These are phyloP conservation scores for Samia ricini DNA, from an alignment of 1,140 invertebrate species.

Conservation along the genomic window DNA sequence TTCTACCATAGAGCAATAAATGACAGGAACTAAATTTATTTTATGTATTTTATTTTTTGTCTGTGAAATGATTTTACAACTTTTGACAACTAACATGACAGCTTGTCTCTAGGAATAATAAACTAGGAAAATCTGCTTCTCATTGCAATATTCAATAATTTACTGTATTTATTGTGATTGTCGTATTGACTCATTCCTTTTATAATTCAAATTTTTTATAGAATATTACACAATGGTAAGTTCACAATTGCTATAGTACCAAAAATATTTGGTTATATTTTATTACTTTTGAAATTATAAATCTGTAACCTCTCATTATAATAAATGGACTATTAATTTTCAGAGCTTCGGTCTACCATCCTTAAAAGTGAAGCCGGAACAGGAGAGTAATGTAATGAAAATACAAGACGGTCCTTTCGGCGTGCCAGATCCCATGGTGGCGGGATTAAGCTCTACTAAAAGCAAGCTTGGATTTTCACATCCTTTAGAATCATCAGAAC, in stretches of 20 bases:
- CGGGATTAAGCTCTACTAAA: constrained; percentile 63
- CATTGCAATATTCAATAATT: too few species aligned
- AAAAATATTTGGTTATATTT: too few species aligned
- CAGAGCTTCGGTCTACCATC: constrained; percentile 79
- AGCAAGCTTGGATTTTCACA: constrained; percentile 58
- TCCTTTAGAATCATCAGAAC: constrained; percentile 68
- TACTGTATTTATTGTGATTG: too few species aligned
- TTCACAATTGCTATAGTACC: not conserved
- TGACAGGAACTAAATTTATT: too few species aligned
- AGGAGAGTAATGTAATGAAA: constrained; percentile 42
- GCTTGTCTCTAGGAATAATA: too few species aligned
- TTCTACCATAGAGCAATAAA: too few species aligned
- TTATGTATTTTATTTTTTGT: too few species aligned
- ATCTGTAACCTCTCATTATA: too few species aligned
- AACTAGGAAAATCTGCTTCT: too few species aligned
- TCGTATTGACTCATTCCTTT: not conserved
- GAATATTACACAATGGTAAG: not conserved
- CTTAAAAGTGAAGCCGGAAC: constrained; percentile 69
- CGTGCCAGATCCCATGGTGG: constrained; percentile 73
- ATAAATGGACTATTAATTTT: not conserved
- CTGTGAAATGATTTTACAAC: constrained; percentile 7
- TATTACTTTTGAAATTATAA: too few species aligned
- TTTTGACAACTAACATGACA: not conserved
- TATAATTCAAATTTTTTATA: not conserved
- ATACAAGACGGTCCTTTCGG: constrained; percentile 71